Base-by-base conservation (phyloP, 2,888 invertebrate species). In the Anoncus sp. region DNA sequence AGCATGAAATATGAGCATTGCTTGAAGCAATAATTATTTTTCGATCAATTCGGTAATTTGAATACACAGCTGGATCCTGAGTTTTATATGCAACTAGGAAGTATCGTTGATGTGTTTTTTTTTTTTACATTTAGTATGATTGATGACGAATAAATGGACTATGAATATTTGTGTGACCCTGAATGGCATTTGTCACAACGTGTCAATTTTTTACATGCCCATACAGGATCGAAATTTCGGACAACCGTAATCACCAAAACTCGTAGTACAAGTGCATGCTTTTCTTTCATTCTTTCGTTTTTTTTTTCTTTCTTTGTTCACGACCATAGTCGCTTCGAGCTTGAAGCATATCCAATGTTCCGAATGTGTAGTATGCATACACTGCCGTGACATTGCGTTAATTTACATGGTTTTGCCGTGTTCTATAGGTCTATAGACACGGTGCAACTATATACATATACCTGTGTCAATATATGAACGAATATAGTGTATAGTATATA, bases 131-230 rank as follows among this genome's bases (percentile, higher is more conserved):
- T 16, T 66, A 43, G 10, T 40, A 12, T 62, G 62, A 62, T 74
- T 47, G 18, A 74, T 67, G 53, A 60, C 3, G 45, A 62, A 55
- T 20, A 31, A 53, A 62, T 55, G 38, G 35, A 74, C 53, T 24
- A 16, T 14, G 43, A 16, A 71, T 59, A 53, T 27, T 51, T 38
- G 18, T 20, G 20, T 45, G 53, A 51, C 40, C 62, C 40, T 51
- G 51, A 51, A 43, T 75, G 51, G 45, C 69, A 69, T 75, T 75
- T 70, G 75, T 75, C 63, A 69, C 55, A 75, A 75, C 62, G 47
- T 51, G 63, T 75, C 69, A 62, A 75, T 40, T 22, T 62, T 57
- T 55, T 45, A 43, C 5, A 27, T 38, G 18, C 24, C n/a, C 38
- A 27, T 45, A 40, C 43, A 47, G 62, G 45, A 38, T 62, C 45